Conservation (phyloP, 2,888 invertebrate species). For the Ferdinandea cuprea region DNA sequence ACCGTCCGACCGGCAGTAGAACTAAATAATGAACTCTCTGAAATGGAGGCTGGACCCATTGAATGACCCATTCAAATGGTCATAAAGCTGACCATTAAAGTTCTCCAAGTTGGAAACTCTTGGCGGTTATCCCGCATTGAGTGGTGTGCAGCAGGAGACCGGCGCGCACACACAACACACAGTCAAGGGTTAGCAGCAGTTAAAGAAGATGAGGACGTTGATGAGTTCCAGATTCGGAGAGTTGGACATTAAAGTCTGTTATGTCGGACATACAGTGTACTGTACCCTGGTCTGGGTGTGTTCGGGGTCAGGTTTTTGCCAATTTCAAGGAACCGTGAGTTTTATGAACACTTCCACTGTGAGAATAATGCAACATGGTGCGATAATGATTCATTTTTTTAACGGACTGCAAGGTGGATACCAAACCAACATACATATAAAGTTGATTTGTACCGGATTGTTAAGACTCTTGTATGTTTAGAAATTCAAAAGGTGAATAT, state of each 20-base stretch:
- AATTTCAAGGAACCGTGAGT: constrained; percentile 63
- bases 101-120: constrained; percentile 70
- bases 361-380: constrained; percentile 67
- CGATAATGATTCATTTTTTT: constrained; percentile 74
- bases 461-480: not conserved
- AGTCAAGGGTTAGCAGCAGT: constrained; percentile 54
- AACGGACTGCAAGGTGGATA: constrained; percentile 42
- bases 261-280: constrained; percentile 42
- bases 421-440: constrained; percentile 14
- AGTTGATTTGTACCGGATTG: constrained; percentile 57
- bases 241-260: constrained; percentile 53
- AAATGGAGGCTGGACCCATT: constrained; percentile 73
- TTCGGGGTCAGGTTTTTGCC: constrained; percentile 55
- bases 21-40: constrained; percentile 73
- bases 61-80: constrained; percentile 75
- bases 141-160: not conserved
- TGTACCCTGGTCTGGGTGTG: constrained; percentile 34
- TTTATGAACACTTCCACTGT: constrained; percentile 68
- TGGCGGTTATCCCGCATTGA: constrained; percentile 60
- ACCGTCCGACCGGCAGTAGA: constrained; percentile 49
- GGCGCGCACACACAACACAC: constrained; percentile 5
- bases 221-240: constrained; percentile 66
- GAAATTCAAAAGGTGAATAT: too few species aligned
- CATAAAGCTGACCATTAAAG: constrained; percentile 75
- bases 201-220: constrained; percentile 56